Percentiles rank a stretch among this genome's conserved stretches.
Evolutionary conservation across 1,140 invertebrate genomes (phyloP).

Genomic region (Portunus trituberculatus): DNA sequence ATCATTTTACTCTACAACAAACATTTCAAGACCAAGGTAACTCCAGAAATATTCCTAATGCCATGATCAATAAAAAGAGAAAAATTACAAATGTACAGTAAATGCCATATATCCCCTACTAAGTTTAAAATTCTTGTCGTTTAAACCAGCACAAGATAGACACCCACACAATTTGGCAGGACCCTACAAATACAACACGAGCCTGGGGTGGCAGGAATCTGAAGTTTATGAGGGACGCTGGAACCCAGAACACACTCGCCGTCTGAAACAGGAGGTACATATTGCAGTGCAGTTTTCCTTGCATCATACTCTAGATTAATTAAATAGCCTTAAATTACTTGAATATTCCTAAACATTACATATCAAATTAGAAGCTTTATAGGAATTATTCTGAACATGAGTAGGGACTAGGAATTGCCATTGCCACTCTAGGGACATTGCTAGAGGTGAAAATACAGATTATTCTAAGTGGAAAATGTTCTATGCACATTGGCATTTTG

Average conservation of each 20-base stretch:
- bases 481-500: too few species aligned
- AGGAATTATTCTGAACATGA: too few species aligned
- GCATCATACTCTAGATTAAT: too few species aligned
- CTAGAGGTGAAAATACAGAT: too few species aligned
- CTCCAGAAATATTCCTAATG: background rate
- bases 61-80: background rate
- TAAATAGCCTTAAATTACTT: too few species aligned
- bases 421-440: too few species aligned
- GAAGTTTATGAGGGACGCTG: constrained; percentile 89
- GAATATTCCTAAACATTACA: background rate
- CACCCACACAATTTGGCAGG: constrained; percentile 88
- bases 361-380: too few species aligned
- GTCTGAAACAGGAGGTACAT: constrained; percentile 76
- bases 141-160: constrained; percentile 90
- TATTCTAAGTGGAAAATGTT: too few species aligned
- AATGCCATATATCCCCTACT: background rate
- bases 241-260: constrained; percentile 88
- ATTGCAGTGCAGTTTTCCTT: too few species aligned
- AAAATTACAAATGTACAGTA: background rate
- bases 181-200: constrained; percentile 87
- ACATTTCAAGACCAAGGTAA: background rate
- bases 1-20: background rate
- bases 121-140: constrained; percentile 79
- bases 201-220: constrained; percentile 85
- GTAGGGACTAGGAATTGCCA: too few species aligned